Evolutionary conservation across 2,797 vertebrate genomes (phyloP), one percentile per base, ranked within the genome.

Genomic region (Triplophysa bombifrons): DNA sequence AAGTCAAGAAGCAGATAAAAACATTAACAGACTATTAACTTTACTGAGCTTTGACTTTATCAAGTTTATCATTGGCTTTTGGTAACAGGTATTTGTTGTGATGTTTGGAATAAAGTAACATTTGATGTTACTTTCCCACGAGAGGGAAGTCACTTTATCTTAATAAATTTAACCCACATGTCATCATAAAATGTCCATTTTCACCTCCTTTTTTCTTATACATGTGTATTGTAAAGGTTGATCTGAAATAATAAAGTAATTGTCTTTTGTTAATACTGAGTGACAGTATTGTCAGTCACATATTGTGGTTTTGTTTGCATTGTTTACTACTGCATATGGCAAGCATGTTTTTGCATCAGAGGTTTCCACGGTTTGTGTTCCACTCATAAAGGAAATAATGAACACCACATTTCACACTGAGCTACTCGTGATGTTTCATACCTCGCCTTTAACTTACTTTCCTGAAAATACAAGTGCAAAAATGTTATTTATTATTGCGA

Each of bases 101-200:
- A 72, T 10, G 12, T 76, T 76, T 55, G n/a, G 14, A 58, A 46
- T 55, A 38, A 25, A 38, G 25, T 53, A 6, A 46, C 66, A 51
- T 63, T 25, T 63, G 44, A 69, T 63, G 27, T 63, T 34, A 8
- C 16, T 22, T 60, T 58, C 58, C 76, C 76, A 70, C 61, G 72
- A 83, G 69, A 80, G 65, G 73, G 70, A 77, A 78, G 66, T 75
- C 58, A 10, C 50, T 19, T 17, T 76, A 50, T 16, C 30, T 13
- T 12, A 14, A 44, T 70, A 58, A 16, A 2, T 20, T 76, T 60
- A 27, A 16, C 17, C 11, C 3, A 30, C 17, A 1, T 19, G 13
- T 63, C 58, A 72, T 55, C 53, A 13, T 77, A 20, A 51, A 77
- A 61, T 67, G 34, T n/a, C 30, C 1, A 27, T 67, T 67, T 27